Conservation (phyloP, 2,888 invertebrate genomes). For the Sympetrum striolatum region DNA sequence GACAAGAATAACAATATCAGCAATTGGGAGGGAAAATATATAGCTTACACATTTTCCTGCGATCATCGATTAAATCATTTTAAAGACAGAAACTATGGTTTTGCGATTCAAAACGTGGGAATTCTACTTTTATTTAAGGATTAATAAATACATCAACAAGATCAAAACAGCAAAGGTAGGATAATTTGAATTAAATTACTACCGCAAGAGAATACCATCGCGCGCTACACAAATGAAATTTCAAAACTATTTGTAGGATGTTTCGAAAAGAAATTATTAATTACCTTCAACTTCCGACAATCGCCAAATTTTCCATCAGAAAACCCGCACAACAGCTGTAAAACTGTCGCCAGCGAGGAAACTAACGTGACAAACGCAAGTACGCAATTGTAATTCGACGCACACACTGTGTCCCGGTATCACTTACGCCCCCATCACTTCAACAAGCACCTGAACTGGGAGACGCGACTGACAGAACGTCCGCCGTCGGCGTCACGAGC, state of each 20-base stretch:
- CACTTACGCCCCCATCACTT: not conserved
- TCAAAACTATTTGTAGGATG: not conserved
- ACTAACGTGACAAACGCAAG: not conserved
- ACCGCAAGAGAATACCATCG: too few relatives aligned
- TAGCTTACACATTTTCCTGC: too few relatives aligned
- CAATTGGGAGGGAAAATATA: not conserved
- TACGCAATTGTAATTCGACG: not conserved
- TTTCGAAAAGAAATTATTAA: too few relatives aligned
- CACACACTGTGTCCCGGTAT: not conserved
- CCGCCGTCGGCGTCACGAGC: conserved; percentile 7
- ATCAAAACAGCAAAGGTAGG: too few relatives aligned
- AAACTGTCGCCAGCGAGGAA: not conserved
- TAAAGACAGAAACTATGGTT: too few relatives aligned
- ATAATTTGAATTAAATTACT: too few relatives aligned
- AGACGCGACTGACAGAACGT: not conserved
- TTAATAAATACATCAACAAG: too few relatives aligned
- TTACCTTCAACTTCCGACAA: conserved; percentile 13
- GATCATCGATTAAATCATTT: too few relatives aligned
- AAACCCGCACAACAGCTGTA: not conserved
- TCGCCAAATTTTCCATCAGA: not conserved
- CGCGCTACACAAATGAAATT: too few relatives aligned
- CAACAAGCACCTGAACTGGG: not conserved
- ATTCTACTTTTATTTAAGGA: too few relatives aligned
- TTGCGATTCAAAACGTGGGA: too few relatives aligned
- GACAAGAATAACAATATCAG: too few relatives aligned